These are phyloP conservation scores for Trichacis sp. DNA, from an alignment of 2,888 invertebrate species.

Conservation along the genomic window DNA sequence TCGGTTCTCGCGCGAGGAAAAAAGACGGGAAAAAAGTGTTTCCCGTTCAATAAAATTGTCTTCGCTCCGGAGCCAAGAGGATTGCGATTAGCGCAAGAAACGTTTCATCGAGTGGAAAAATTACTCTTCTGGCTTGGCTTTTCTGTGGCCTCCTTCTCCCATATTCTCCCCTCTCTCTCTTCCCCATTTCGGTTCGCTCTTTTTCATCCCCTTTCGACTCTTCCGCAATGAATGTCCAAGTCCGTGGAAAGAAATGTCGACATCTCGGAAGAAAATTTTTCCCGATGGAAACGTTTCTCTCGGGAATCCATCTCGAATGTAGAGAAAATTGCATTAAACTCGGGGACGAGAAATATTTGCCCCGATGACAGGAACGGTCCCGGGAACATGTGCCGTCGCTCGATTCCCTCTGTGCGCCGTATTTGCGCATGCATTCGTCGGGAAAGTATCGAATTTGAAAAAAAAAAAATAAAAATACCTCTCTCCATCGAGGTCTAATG, in stretches of 20 bases:
- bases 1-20: conserved; percentile 19
- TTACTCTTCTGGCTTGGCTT: conserved; percentile 35
- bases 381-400: conserved; percentile 22
- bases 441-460: too few relatives aligned
- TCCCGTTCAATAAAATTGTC: conserved; percentile 36
- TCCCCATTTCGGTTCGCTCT: conserved; percentile 1
- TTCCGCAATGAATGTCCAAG: conserved; percentile 34
- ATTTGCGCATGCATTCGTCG: too few relatives aligned
- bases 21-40: conserved; percentile 25
- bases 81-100: conserved; percentile 37
- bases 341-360: conserved; percentile 38
- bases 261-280: conserved; percentile 35
- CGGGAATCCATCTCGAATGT: conserved; percentile 33
- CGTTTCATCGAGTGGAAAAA: conserved; percentile 41
- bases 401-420: too few relatives aligned
- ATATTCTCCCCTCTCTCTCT: not conserved
- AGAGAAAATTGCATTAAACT: conserved; percentile 35
- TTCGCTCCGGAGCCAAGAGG: conserved; percentile 26
- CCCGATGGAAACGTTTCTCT: conserved; percentile 33
- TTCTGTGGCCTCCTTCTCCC: conserved; percentile 6
- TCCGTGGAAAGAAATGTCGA: conserved; percentile 32
- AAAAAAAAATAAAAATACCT: too few relatives aligned
- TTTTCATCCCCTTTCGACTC: conserved; percentile 27
- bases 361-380: conserved; percentile 30
- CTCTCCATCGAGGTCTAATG: too few relatives aligned